These are phyloP conservation scores for Etia nguti DNA, from an alignment of 2,113 vertebrate species.

Conservation along the genomic window DNA sequence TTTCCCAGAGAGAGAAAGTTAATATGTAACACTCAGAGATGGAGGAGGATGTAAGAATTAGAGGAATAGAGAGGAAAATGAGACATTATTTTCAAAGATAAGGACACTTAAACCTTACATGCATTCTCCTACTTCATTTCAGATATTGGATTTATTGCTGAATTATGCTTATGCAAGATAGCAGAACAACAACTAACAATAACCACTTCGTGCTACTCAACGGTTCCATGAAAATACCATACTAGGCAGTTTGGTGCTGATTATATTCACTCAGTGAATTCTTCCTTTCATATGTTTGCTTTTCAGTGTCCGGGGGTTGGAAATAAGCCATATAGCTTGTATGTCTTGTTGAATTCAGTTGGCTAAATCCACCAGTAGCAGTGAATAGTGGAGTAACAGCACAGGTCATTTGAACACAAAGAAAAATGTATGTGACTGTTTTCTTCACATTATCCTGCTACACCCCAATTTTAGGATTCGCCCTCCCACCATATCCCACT, in stretches of 20 bases:
- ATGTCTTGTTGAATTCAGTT: neutral
- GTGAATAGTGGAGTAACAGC: neutral
- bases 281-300: neutral
- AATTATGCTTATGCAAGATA: neutral
- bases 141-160: neutral
- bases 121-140: neutral
- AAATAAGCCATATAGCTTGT: neutral
- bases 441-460: neutral
- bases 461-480: neutral
- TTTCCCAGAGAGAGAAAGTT: neutral
- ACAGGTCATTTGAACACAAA: neutral
- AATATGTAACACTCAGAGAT: neutral
- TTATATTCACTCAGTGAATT: neutral
- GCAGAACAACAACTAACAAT: neutral
- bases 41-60: neutral
- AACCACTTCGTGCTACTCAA: neutral
- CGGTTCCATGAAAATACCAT: neutral
- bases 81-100: neutral
- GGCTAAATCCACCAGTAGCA: neutral
- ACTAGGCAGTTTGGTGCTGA: neutral
- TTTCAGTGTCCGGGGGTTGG: neutral
- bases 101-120: neutral
- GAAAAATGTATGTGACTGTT: neutral
- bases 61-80: neutral
- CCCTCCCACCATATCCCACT: neutral